These are phyloP conservation scores for Trichopoda pennipes DNA, from an alignment of 2,888 invertebrate species.

Conservation along the genomic window DNA sequence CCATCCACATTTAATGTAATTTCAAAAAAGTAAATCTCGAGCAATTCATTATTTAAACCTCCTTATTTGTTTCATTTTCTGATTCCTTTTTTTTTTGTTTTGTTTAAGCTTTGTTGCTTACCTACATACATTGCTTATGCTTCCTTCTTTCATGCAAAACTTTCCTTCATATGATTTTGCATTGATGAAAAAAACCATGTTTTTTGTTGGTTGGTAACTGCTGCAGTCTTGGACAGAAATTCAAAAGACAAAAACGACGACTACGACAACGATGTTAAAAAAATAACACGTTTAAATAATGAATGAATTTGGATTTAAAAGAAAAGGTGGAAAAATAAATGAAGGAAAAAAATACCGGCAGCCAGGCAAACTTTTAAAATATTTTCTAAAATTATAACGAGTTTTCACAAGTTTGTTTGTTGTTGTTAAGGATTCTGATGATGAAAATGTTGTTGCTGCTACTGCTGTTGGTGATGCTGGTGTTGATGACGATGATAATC, in stretches of 20 bases:
- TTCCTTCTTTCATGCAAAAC: conserved; percentile 36
- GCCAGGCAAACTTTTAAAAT: conserved; percentile 60
- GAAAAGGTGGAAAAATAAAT: conserved; percentile 49
- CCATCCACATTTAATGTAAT: conserved; percentile 37
- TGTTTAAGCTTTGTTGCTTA: conserved; percentile 1
- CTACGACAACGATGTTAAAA: conserved; percentile 41
- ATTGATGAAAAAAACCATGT: conserved; percentile 34
- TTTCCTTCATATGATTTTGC: conserved; percentile 50
- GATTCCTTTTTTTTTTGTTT: background rate
- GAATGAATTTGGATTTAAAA: conserved; percentile 66
- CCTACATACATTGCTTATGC: conserved; percentile 28
- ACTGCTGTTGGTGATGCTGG: conserved; percentile 13
- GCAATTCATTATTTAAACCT: conserved; percentile 38
- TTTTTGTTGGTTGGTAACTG: conserved; percentile 63
- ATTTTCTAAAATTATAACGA: conserved; percentile 62
- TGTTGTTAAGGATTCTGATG: conserved; percentile 35
- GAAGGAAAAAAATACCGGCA: conserved; percentile 52
- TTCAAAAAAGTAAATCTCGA: conserved; percentile 32
- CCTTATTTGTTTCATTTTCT: conserved; percentile 1
- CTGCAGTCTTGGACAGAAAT: conserved; percentile 11
- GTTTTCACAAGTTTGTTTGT: conserved; percentile 42
- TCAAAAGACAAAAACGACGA: conserved; percentile 16
- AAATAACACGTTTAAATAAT: conserved; percentile 60
- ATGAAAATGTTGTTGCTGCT: conserved; percentile 36
- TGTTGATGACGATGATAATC: conserved; percentile 35